phyloP scores from a whole-genome alignment of 23 tunicate genomes.

The Ascidia mentula region DNA sequence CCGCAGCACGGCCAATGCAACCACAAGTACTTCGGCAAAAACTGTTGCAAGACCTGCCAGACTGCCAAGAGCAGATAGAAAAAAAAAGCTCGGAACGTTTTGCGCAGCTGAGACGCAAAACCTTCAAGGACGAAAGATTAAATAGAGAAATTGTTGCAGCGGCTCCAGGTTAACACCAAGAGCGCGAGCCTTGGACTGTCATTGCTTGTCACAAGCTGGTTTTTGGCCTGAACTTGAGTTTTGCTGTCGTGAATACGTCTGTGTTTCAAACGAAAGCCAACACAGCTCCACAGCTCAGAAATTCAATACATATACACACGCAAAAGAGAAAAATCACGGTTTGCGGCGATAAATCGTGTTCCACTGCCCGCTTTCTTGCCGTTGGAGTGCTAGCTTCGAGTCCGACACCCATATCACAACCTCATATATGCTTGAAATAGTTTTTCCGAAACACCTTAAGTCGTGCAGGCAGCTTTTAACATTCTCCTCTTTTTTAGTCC shows the following conservation, averaged over 20 bases:
- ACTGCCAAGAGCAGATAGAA: background rate
- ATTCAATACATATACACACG: too few species aligned
- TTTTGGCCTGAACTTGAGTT: too few species aligned
- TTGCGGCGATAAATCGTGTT: background rate
- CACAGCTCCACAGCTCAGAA: too few species aligned
- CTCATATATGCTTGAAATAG: background rate
- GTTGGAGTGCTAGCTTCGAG: background rate
- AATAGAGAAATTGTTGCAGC: too few species aligned
- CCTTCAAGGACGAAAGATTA: too few species aligned
- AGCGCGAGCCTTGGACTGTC: too few species aligned
- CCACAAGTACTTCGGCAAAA: constrained; percentile 62
- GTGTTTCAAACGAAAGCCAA: too few species aligned
- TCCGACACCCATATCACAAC: background rate
- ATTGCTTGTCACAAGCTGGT: too few species aligned
- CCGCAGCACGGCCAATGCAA: constrained; percentile 69
- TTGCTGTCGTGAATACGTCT: too few species aligned
- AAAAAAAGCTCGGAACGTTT: too few species aligned
- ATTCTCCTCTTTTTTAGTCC: background rate
- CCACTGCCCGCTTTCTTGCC: constrained; percentile 7
- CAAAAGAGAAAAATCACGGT: background rate
- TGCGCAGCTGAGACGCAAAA: too few species aligned
- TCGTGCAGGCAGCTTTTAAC: background rate
- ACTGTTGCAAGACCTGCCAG: constrained; percentile 74
- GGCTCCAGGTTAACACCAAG: too few species aligned
- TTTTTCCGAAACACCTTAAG: background rate